Evolutionary conservation across 2,888 invertebrate species (phyloP), one percentile per base, ranked within the genome.

Genomic region (Frankliniella intonsa): DNA sequence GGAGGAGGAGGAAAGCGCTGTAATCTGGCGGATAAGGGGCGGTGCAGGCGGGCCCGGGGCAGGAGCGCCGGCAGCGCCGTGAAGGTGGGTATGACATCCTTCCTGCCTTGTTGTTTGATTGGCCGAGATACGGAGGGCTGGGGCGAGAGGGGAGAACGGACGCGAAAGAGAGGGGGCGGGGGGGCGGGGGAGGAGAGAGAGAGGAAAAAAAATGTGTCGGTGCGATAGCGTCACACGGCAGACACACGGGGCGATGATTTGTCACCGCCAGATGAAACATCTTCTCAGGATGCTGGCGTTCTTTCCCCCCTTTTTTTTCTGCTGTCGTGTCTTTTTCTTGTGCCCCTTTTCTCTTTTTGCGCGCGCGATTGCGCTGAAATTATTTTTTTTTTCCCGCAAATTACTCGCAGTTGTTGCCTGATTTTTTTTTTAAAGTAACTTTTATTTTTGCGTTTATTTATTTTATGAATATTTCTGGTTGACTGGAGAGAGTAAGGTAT

Each of bases 41-140:
- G 38, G 38, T 5, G 38, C 5, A 2, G 2, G 38, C 38, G 3
- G 55, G 55, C 11, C 14, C 55, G 55, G 55, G 55, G 1, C 11
- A 1, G 55, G 11, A 55, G 17, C 55, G 55, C 14, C 55, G 5
- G 38, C 38, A 38, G 38, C 38, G 5, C 38, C 38, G 38, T 38
- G 3, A 38, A 38, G 38, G 38, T 38, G 38, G 38, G 65, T 69
- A 69, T 69, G 69, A 69, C 69, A 11, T 69, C 69, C 69, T 69
- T 69, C 69, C 69, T 69, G 62, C 62, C 3, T 8, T 55, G 65
- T 65, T 65, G 69, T 69, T 22, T 69, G 69, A 69, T 69, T 69
- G 69, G 69, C 69, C 22, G 69, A 69, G 69, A 69, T 69, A 62
- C 62, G 62, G 62, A 17, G 62, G 7, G 55, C 12, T 2, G 7